phyloP scores from a whole-genome alignment of 2,888 invertebrate genomes.

The Meteorus cinctellus region DNA sequence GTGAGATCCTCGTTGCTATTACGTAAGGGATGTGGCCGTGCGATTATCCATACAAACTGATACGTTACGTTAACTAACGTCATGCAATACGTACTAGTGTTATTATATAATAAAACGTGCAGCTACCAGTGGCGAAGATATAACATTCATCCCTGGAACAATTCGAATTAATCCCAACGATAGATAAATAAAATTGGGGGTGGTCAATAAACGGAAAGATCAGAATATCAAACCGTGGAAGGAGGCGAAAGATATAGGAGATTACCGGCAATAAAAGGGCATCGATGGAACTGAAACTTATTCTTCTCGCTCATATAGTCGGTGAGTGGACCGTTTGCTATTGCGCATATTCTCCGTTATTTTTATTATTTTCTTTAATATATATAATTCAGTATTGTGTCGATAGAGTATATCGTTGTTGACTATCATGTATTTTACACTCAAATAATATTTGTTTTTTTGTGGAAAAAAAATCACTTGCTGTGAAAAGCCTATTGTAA shows the following conservation, averaged over 20 bases:
- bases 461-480: constrained; percentile 14
- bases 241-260: background rate
- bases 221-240: background rate
- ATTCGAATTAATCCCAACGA: background rate
- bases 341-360: background rate
- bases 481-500: constrained; percentile 28
- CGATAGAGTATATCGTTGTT: background rate
- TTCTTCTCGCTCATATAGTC: constrained; percentile 61
- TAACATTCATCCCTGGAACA: constrained; percentile 11
- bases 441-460: background rate
- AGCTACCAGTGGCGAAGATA: constrained; percentile 4
- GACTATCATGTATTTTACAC: background rate
- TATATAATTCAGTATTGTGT: background rate
- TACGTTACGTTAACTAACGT: constrained; percentile 4
- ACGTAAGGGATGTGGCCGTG: constrained; percentile 54
- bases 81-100: constrained; percentile 38
- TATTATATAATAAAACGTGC: constrained; percentile 29
- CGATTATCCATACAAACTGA: constrained; percentile 41
- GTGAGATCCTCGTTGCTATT: constrained; percentile 44
- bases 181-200: background rate
- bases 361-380: background rate
- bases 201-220: background rate
- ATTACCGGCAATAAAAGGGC: constrained; percentile 39
- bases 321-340: constrained; percentile 50
- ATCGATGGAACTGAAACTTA: constrained; percentile 65